Conservation (phyloP, 2,888 invertebrate species). For the Phalera bucephala region DNA sequence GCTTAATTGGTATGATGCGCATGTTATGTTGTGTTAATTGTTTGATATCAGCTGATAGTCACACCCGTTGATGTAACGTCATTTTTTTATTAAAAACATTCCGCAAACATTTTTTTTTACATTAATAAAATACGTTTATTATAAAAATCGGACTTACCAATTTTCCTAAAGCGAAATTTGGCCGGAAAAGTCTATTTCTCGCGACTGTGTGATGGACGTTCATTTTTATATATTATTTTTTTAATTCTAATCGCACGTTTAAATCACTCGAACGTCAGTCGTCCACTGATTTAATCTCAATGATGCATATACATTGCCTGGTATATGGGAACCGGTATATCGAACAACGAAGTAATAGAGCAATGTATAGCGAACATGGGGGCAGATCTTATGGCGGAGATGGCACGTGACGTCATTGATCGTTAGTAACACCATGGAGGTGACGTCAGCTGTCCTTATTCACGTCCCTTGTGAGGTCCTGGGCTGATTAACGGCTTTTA, state of each 20-base stretch:
- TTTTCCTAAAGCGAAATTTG: slow-evolving; percentile 51
- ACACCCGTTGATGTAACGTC: slow-evolving; percentile 28
- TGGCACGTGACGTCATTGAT: slow-evolving; percentile 71
- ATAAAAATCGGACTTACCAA: slow-evolving; percentile 48
- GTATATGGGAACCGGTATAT: slow-evolving; percentile 38
- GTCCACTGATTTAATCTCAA: slow-evolving; percentile 54
- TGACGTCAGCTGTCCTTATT: slow-evolving; percentile 69
- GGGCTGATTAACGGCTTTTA: slow-evolving; percentile 39
- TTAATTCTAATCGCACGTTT: slow-evolving; percentile 49
- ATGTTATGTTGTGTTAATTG: slow-evolving; percentile 30
- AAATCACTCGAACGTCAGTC: slow-evolving; percentile 46
- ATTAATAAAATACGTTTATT: too few relatives aligned
- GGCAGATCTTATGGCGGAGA: slow-evolving; percentile 57
- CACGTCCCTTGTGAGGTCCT: slow-evolving; percentile 36
- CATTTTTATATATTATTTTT: slow-evolving; percentile 39
- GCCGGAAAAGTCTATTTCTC: slow-evolving; percentile 47
- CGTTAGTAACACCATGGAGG: slow-evolving; percentile 58
- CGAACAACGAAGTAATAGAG: slow-evolving; percentile 44
- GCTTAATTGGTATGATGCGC: slow-evolving; percentile 12
- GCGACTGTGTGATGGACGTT: slow-evolving; percentile 64
- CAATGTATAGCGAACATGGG: slow-evolving; percentile 50
- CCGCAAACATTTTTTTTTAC: neutral
- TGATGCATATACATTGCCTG: slow-evolving; percentile 48
- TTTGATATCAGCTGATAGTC: slow-evolving; percentile 59
- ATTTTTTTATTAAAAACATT: neutral